Evolutionary conservation across 2,113 vertebrate species (phyloP), one percentile per base, ranked within the genome.

Genomic region (Electrona antarctica): DNA sequence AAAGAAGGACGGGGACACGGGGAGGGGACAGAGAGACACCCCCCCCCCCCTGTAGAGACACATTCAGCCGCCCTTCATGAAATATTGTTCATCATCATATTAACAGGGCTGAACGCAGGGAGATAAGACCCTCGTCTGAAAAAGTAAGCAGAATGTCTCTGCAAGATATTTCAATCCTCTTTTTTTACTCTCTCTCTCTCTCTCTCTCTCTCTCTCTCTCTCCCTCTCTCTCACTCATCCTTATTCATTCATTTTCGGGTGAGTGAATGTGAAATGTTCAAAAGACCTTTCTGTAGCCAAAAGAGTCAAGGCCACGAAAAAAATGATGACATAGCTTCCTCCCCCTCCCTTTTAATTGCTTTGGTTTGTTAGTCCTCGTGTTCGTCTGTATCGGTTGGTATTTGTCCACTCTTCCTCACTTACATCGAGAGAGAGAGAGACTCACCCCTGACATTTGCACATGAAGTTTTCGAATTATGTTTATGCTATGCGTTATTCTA

Each of bases 11-110:
- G 93, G 93, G 88, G 86, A 87, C 87, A 81, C 49, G 78, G 85
- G 82, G 84, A 85, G 88, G 89, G 91, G 90, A 87, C 82, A 74
- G 74, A 84, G 74, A 74, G 90, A 91, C 90, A 83, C 79, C 51
- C 78, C 60, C 87, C 87, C 78, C 93, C 88, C 92, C 91, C 90
- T 92, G 91, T 90, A 90, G 78, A 63, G 59, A 89, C 85, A 91
- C 81, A 83, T 90, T 94, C 92, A 94, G 80, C 88, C 88, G 91
- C 91, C 89, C 93, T 96, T 95, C 93, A 91, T 90, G 83, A 95
- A 94, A 95, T 92, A 95, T 88, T 93, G 89, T 94, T 95, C 93
- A 90, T 95, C 94, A 94, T 94, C 92, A 92, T 93, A 94, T 95
- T 93, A 95, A 92, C 93, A 91, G 93, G 92, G 91, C 94, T 94